Base-by-base conservation (phyloP, 2,113 vertebrate genomes). In the Myotis yumanensis region DNA sequence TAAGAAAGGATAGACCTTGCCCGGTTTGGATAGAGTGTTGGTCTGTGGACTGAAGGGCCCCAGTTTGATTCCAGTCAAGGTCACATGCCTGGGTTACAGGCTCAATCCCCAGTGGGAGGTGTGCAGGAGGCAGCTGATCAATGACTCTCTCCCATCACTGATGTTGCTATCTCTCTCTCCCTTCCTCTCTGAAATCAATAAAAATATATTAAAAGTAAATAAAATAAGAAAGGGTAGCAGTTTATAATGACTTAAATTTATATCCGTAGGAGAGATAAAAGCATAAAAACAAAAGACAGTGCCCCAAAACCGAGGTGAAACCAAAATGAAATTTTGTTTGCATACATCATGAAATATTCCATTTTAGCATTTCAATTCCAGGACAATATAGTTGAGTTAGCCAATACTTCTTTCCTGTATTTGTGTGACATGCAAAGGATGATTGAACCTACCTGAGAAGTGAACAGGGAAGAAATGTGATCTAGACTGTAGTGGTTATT, bases 401-500 rank as follows among this genome's bases (percentile, higher is more conserved):
- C 17, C 14, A 81, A 23, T 23, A 85, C 16, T 48, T 86, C 20
- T 71, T 16, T 73, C 51, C 43, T 52, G 12, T n/a, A 57, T 30
- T 15, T 10, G 16, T 10, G 9, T 43, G 32, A 37, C 30, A 69
- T 2, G 22, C 1, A 54, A 89, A 85, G 40, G n/a, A 32, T 7
- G 35, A 93, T 10, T 52, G 6, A 59, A 57, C 96, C 86, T 64
- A 99, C 99, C 99, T 99, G 99, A 0, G 99, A 99, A 64, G 98
- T 98, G 97, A 99, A 99, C 1, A 99, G 97, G 0, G 99, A 99
- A 40, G 99, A 99, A 90, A 99, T 98, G 98, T 99, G 99, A 85
- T 99, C 99, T 3, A 99, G 97, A 97, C 98, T 99, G 97, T 99
- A 99, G 93, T 98, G 99, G 96, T 98, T 98, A 97, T 98, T 99